Conservation (phyloP, 2,113 vertebrate species). For the Corvus hawaiiensis region DNA sequence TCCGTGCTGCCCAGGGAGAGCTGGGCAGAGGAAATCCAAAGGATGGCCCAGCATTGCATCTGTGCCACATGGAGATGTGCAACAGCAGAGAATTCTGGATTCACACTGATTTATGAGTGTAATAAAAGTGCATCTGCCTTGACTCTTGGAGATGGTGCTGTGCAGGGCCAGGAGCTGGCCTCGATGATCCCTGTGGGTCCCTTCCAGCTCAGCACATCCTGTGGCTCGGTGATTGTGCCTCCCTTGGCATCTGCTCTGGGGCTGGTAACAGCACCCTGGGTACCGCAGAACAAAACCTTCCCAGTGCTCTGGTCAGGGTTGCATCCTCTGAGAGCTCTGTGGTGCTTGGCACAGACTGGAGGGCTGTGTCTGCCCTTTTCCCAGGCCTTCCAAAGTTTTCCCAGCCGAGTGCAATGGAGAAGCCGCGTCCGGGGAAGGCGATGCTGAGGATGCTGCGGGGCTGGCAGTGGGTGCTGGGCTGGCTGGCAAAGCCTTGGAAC, state of each 20-base stretch:
- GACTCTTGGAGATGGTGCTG: neutral
- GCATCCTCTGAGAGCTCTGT: accelerated
- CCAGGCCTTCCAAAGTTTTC: accelerated
- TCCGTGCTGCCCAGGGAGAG: neutral
- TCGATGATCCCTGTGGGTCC: accelerated
- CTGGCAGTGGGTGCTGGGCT: neutral
- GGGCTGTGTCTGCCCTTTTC: accelerated
- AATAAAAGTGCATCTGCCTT: neutral
- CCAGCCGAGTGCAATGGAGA: accelerated
- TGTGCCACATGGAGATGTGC: neutral
- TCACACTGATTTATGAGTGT: neutral
- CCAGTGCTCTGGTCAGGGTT: accelerated
- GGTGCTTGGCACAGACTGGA: accelerated
- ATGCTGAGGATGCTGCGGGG: accelerated
- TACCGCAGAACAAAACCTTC: neutral
- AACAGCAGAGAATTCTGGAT: neutral
- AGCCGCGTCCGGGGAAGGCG: accelerated
- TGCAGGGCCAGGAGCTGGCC: neutral
- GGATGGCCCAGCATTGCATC: accelerated
- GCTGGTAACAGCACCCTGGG: neutral
- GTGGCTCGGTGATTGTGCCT: neutral
- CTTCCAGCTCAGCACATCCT: neutral
- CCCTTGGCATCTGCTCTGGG: neutral
- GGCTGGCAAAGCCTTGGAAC: neutral
- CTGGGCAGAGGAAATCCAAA: neutral